phyloP scores from a whole-genome alignment of 2,113 vertebrate species.

The Hemicordylus capensis region DNA sequence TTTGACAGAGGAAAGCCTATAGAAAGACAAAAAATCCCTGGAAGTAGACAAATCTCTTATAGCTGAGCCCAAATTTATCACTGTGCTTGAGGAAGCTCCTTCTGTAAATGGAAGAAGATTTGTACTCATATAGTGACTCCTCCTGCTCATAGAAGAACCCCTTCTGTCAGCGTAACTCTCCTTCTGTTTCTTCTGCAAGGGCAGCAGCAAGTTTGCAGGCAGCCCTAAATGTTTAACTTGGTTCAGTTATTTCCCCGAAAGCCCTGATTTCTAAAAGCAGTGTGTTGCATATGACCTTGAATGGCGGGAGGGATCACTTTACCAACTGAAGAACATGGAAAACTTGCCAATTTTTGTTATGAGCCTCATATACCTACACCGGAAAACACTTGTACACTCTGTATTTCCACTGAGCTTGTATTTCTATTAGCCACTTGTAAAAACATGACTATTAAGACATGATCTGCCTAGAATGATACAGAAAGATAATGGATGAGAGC shows the following conservation, averaged over 20 bases:
- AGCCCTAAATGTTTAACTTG: background rate
- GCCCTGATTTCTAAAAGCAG: slow-evolving; percentile 20
- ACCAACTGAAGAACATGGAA: background rate
- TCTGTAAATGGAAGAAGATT: too few relatives aligned
- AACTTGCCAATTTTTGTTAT: background rate
- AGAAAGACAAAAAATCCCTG: background rate
- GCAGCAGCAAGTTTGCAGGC: too few relatives aligned
- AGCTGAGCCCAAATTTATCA: too few relatives aligned
- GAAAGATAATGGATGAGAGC: slow-evolving; percentile 25
- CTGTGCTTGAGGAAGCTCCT: too few relatives aligned
- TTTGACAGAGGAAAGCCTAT: background rate
- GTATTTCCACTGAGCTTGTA: background rate
- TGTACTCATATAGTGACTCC: too few relatives aligned
- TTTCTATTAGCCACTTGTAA: slow-evolving; percentile 12
- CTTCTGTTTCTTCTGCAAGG: too few relatives aligned
- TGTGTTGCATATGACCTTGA: background rate
- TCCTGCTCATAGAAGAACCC: too few relatives aligned
- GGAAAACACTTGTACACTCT: background rate
- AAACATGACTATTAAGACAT: slow-evolving; percentile 35
- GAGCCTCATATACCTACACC: background rate
- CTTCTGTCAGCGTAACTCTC: too few relatives aligned
- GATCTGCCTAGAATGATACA: slow-evolving; percentile 21
- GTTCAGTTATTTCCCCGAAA: background rate
- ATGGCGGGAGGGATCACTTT: background rate
- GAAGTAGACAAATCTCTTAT: slow-evolving; percentile 17